Evolutionary conservation across 2,888 invertebrate genomes (phyloP), one percentile per base, ranked within the genome.

Genomic region (Trichogramma dendrolimi): DNA sequence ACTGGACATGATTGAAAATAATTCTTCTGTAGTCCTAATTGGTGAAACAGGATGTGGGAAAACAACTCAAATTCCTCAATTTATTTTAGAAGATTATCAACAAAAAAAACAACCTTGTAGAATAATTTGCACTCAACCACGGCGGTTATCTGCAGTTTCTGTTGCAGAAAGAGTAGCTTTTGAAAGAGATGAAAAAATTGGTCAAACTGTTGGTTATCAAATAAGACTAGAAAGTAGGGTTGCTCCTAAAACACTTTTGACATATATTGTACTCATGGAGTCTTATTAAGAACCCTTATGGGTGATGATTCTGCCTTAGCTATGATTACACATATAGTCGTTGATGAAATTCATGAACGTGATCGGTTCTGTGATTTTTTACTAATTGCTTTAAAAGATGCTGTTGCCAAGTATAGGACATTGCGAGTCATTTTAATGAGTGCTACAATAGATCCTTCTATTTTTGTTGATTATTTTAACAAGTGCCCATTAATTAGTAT

Each of bases 331-430:
- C 97, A 97, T 78, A 82, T 93, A 50, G 87, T 93, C 57, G 87
- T 96, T 72, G 98, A 98, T 79, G 98, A 98, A 80, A 89, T 97
- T 41, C 98, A 98, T 79, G 97, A 97, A 78, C 85, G 97, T 0
- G 96, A 96, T 79, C 87, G 92, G 73, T 89, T 93, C 76, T 91
- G 92, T 55, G 98, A 98, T 80, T 96, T 97, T 79, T 83, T 97
- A 50, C 81, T 98, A 63, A 91, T 95, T 62, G 90, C 91, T 4
- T 80, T 97, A 57, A 85, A 90, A 48, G 91, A 94, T 73, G 85
- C 88, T 8, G 77, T 95, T 49, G 81, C 84, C 1, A 83, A 85
- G 54, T 87, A 86, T 74, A 86, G 87, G 67, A 84, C 90, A 63
- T 81, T 96, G 27, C 89, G 89, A 72, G 79, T 97, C 0, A 84